Evolutionary conservation across 1,140 invertebrate species (phyloP), one percentile per base, ranked within the genome.

Genomic region (Bombus waltoni): DNA sequence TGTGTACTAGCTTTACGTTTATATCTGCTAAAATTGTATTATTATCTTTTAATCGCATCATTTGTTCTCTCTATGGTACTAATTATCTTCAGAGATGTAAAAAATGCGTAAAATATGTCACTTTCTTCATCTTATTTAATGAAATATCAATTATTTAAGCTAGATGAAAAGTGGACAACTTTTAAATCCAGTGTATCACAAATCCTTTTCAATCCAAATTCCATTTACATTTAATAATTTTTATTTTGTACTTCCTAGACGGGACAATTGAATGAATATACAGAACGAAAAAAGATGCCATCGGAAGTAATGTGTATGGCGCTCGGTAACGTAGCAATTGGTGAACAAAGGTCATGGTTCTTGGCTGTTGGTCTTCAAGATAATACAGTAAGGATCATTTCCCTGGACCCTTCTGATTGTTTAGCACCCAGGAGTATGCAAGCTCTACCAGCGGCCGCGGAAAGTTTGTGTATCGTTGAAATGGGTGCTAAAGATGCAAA

Each of bases 261-360:
- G 90, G 99, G 99, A 1, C 98, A 99, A 95, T 95, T 99, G 47
- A 99, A 99, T 94, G 99, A 99, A 94, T 99, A 99, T 92, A 99
- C 98, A 11, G 99, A 99, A 93, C 96, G 98, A 25, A 99, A 99
- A 91, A 98, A 99, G 93, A 98, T 99, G 97, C 98, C 98, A 11
- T 97, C 98, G 3, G 99, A 99, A 94, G 99, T 99, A 2, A 98
- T 99, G 87, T 99, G 99, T 91, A 99, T 99, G 99, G 99, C 98
- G 1, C 93, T 99, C 53, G 99, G 98, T 3, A 98, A 98, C 79
- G 99, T 99, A 1, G 98, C 99, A 0, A 96, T 97, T 28, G 99
- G 99, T 40, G 99, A 99, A 94, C 98, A 99, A 91, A 96, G 99
- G 87, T 99, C 98, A 2, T 97, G 99, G 95, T 99, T 99, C 93